Percentiles rank a stretch among this genome's conserved stretches.
Evolutionary conservation across 2,113 vertebrate species (phyloP).

Genomic region (Vidua chalybeata): DNA sequence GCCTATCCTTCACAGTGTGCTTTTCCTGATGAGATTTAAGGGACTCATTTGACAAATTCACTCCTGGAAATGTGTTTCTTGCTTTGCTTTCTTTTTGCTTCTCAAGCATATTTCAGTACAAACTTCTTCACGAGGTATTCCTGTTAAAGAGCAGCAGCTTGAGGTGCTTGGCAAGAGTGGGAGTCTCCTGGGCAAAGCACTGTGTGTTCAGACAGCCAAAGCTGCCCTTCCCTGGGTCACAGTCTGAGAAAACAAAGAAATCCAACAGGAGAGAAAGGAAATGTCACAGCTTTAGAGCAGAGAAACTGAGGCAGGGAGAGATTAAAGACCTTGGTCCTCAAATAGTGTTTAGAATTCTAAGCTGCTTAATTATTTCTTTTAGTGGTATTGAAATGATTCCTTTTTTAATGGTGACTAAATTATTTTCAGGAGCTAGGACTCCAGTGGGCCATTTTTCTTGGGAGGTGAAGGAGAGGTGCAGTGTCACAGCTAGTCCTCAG

Average conservation of each 20-base stretch:
- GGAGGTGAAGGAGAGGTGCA: background rate
- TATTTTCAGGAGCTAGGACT: background rate
- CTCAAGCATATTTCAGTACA: background rate
- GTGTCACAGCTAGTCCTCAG: background rate
- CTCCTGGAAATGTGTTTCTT: background rate
- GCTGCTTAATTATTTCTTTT: background rate
- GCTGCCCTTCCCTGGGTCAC: background rate
- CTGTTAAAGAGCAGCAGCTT: background rate
- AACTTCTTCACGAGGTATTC: background rate
- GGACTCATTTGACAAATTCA: background rate
- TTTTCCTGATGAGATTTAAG: slow-evolving; percentile 3
- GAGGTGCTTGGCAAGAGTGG: background rate
- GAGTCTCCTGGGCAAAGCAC: background rate
- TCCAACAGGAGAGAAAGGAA: background rate
- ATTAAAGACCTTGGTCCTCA: background rate
- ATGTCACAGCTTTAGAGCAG: background rate
- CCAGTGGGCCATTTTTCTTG: background rate
- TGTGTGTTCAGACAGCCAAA: background rate
- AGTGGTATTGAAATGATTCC: background rate
- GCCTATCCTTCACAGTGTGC: background rate
- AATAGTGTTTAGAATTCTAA: background rate
- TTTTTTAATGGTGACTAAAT: background rate
- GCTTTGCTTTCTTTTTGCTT: background rate
- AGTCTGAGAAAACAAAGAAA: background rate
- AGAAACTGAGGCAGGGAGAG: background rate